phyloP scores from a whole-genome alignment of 2,113 vertebrate species.

The Anser cygnoides region DNA sequence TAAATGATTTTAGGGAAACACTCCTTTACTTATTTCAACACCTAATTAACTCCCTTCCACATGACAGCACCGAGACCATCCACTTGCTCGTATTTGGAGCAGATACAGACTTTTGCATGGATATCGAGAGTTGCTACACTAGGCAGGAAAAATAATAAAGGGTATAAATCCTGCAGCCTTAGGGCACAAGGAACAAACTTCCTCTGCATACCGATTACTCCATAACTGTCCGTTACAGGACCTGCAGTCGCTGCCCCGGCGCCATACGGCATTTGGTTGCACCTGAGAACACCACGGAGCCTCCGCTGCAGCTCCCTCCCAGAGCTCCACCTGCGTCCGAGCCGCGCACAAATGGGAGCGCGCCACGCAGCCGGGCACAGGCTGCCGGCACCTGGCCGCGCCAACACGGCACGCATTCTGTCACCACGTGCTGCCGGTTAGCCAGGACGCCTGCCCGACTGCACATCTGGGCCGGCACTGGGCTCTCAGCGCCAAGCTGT shows the following conservation, averaged over 20 bases:
- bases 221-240: background rate
- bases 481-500: background rate
- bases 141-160: background rate
- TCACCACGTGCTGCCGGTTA: accelerated
- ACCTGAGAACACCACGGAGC: accelerated
- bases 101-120: background rate
- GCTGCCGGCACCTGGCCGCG: background rate
- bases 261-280: background rate
- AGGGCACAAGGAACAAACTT: background rate
- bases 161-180: background rate
- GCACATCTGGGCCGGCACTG: accelerated
- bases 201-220: background rate
- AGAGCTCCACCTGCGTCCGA: background rate
- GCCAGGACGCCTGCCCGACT: background rate
- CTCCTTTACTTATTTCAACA: background rate
- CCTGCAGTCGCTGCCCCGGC: background rate
- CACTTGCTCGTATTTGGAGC: background rate
- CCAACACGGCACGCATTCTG: accelerated
- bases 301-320: background rate
- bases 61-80: background rate
- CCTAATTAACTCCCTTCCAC: background rate
- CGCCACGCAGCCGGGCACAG: accelerated
- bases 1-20: background rate
- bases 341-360: accelerated
- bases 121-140: background rate